These are phyloP conservation scores for Choloepus hoffmanni DNA, from an alignment of 2,113 vertebrate genomes.

Conservation along the genomic window DNA sequence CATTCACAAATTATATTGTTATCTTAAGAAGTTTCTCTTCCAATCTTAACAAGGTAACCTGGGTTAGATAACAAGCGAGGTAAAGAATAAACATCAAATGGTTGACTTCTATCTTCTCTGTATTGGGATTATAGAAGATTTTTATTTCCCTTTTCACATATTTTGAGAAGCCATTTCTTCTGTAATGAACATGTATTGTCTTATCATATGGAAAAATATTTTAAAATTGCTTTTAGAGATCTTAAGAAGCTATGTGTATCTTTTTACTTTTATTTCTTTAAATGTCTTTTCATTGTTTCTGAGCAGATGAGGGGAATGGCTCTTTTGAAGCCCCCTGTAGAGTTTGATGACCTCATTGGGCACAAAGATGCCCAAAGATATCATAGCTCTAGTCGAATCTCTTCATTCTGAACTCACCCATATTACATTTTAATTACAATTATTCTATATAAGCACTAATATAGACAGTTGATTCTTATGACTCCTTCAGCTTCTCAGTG, in stretches of 20 bases:
- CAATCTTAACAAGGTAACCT: neutral
- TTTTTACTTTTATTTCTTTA: neutral
- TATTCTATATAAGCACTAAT: neutral
- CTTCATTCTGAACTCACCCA: neutral
- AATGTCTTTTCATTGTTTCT: neutral
- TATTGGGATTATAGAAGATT: neutral
- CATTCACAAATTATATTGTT: neutral
- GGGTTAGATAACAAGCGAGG: neutral
- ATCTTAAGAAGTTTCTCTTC: slow-evolving; percentile 6
- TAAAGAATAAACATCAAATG: neutral
- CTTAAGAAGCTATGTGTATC: neutral
- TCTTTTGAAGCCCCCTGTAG: neutral
- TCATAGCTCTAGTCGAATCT: no score
- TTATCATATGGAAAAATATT: neutral
- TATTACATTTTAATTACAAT: neutral
- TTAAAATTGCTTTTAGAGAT: neutral
- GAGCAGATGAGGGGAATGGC: neutral
- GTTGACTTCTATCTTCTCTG: neutral
- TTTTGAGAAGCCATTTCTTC: neutral
- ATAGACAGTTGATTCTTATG: neutral
- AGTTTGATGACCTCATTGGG: neutral
- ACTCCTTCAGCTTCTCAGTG: neutral
- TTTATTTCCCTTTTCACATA: neutral
- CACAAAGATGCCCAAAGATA: neutral
- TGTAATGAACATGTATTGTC: neutral